Base-by-base conservation (phyloP, 2,888 invertebrate species). In the Hololepta plana region DNA sequence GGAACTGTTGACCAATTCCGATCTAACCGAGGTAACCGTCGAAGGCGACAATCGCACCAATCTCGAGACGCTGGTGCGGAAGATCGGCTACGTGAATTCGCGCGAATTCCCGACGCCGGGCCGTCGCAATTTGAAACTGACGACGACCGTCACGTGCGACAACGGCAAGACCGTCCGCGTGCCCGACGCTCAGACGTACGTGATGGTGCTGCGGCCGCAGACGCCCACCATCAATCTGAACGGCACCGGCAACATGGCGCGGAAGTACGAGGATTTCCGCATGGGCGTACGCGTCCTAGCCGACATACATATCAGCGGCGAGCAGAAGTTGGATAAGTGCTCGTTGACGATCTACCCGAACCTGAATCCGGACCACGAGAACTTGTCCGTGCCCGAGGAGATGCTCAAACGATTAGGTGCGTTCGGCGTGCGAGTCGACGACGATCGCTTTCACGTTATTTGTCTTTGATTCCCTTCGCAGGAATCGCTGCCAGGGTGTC, bases 21-120 rank as follows among this genome's bases (percentile, higher is more conserved):
- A 81, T 41, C 57, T 84, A 49, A 81, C 85, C 27, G 85, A 90
- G 37, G 80, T 93, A 24, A 82, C 82, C 9, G 81, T 93, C 42
- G 85, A 87, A 45, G 88, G 91, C 2, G 81, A 81, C 48, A 87
- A 85, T 48, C 76, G 81, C 36, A 80, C 79, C 8, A 88, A 91
- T 49, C 70, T 93, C 38, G 90, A 91, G 55, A 76, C 73, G 2
- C 51, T 91, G 24, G 64, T 90, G 33, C 71, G 82, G 4, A 74
- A 80, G 45, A 75, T 96, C 38, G 79, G 88, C 26, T 96, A 96
- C 56, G 76, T 81, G 5, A 96, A 96, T 57, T 74, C 79, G 8
- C 68, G 91, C 30, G 72, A 79, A 41, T 85, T 79, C 59, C 93
- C 95, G 9, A 91, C 91, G n/a, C 88, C 93, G 3, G 96, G 95